Conservation (phyloP, 2,797 vertebrate genomes). For the Phaenicophaeus curvirostris region DNA sequence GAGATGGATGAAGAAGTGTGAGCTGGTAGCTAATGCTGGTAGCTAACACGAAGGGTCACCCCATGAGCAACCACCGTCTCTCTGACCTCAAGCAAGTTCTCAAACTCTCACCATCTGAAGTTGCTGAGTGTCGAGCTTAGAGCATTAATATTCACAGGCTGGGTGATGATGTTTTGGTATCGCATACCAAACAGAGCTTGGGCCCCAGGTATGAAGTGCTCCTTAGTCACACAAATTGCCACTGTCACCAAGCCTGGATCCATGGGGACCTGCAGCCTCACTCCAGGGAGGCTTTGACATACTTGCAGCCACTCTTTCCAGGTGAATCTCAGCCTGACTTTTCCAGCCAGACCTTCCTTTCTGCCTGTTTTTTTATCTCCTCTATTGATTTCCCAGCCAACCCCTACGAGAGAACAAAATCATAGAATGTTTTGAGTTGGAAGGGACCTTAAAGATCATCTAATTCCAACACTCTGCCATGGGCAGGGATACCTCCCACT, state of each 20-base stretch:
- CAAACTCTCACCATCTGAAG: not conserved
- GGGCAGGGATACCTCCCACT: no score
- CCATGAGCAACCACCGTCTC: not conserved
- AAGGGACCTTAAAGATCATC: no score
- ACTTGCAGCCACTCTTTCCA: not conserved
- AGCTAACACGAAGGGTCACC: not conserved
- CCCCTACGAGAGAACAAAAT: not conserved
- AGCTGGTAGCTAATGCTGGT: not conserved
- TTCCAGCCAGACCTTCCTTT: not conserved
- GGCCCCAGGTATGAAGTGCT: not conserved
- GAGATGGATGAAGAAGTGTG: not conserved
- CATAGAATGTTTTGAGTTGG: no score
- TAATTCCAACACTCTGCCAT: no score
- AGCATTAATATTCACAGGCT: not conserved
- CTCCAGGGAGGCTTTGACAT: not conserved
- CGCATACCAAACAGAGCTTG: rapidly evolving
- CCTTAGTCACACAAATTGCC: not conserved
- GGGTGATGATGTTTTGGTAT: not conserved
- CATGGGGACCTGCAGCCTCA: rapidly evolving
- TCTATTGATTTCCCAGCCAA: not conserved
- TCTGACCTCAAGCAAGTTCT: not conserved
- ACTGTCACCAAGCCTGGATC: not conserved
- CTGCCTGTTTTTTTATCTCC: not conserved
- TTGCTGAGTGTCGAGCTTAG: not conserved
- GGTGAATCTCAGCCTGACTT: not conserved